Evolutionary conservation across 1,140 invertebrate species (phyloP), one percentile per base, ranked within the genome.

Genomic region (Rhyacophila brunnea): DNA sequence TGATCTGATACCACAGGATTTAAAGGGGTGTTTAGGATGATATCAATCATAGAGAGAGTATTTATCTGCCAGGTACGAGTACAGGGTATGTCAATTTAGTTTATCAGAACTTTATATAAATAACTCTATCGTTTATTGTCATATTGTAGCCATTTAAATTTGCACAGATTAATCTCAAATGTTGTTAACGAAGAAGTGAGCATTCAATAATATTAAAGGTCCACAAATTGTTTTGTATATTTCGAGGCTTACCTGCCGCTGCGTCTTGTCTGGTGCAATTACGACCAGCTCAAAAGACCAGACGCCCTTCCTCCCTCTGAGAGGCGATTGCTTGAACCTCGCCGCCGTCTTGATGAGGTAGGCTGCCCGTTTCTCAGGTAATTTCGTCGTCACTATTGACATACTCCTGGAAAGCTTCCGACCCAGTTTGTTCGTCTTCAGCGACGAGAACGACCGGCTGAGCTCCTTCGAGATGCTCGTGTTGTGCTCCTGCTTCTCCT

Each of bases 251-350:
- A 82, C 80, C 73, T 80, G 78, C 75, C 73, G 75, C 61, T 82
- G 80, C 7, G 77, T 80, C 71, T 82, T 81, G 56, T 82, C 81
- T 4, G 81, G 81, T 10, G 80, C 73, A 60, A 82, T 81, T 23
- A 80, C 72, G 2, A 79, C 79, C 0, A 81, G 68, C 42, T 81
- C 79, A 58, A 81, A 79, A 2, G 74, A 67, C 52, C 74, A 69
- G 56, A 68, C 72, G 49, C 75, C 73, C 65, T 74, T 74, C 59
- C 77, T 75, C 10, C 40, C 18, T 48, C 66, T 69, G 10, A 67
- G 70, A 20, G 74, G 67, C 35, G 68, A 57, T 67, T 70, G 71
- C 14, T 73, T 67, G 53, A 75, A 75, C 0, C 74, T 70, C 1
- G 74, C 73, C 4, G 23, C 23, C 9, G 23, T 28, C 1, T 70